phyloP scores from a whole-genome alignment of 2,797 vertebrate species.

The Erithacus rubecula region DNA sequence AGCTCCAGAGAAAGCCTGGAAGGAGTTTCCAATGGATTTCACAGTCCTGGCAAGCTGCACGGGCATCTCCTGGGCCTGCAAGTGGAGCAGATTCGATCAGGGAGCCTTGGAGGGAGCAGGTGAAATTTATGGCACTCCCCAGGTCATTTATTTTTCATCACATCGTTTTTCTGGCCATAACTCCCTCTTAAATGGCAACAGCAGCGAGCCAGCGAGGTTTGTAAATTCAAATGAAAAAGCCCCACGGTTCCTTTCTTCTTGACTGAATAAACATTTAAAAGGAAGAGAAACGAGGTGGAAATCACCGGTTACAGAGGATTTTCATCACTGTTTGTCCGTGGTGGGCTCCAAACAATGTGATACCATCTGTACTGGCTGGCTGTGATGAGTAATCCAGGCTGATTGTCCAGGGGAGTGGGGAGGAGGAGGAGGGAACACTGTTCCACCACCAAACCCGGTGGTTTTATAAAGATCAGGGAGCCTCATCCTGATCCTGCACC shows the following conservation, averaged over 20 bases:
- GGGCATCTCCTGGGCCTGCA: neutral
- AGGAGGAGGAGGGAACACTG: neutral
- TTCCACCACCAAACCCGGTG: neutral
- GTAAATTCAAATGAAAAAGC: slow-evolving; percentile 57
- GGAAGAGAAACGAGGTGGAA: neutral
- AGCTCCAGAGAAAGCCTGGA: neutral
- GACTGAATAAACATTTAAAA: slow-evolving; percentile 41
- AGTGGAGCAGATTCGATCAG: neutral
- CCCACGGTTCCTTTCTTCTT: slow-evolving; percentile 41
- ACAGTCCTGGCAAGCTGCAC: neutral
- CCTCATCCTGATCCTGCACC: neutral
- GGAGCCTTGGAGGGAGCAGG: slow-evolving; percentile 11
- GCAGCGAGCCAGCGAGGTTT: slow-evolving; percentile 4
- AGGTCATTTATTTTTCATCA: slow-evolving; percentile 26
- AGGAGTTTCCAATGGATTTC: neutral
- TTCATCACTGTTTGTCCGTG: neutral
- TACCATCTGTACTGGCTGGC: slow-evolving; percentile 19
- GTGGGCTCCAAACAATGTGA: neutral
- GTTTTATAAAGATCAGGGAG: neutral
- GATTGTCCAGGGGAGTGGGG: neutral
- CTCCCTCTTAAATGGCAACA: slow-evolving; percentile 37
- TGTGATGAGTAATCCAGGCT: neutral
- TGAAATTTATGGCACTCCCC: neutral
- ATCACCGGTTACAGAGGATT: neutral
- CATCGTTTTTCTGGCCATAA: slow-evolving; percentile 42